phyloP scores from a whole-genome alignment of 1,140 invertebrate genomes.

The Drosophila kikkawai region DNA sequence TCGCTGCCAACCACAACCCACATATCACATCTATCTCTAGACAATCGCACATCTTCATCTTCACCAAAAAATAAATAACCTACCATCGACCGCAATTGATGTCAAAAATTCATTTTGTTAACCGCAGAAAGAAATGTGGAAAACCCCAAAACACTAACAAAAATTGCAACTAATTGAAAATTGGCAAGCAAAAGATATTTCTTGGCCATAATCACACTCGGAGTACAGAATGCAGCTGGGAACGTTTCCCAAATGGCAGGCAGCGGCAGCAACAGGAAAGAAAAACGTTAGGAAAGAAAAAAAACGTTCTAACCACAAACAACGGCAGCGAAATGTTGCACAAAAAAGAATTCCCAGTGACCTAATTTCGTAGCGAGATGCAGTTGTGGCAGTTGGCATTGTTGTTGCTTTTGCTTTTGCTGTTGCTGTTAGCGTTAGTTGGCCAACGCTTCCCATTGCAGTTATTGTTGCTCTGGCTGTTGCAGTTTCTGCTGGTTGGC shows the following conservation, averaged over 20 bases:
- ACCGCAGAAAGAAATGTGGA: slow-evolving; percentile 21
- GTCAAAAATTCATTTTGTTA: slow-evolving; percentile 53
- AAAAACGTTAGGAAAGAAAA: slow-evolving; percentile 54
- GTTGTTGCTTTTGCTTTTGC: slow-evolving; percentile 45
- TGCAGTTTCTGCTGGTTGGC: slow-evolving; percentile 56
- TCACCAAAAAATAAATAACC: slow-evolving; percentile 27
- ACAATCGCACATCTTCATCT: slow-evolving; percentile 35
- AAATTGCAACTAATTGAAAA: slow-evolving; percentile 55
- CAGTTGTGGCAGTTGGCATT: slow-evolving; percentile 61
- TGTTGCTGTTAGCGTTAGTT: slow-evolving; percentile 73
- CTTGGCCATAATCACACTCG: slow-evolving; percentile 51
- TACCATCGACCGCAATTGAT: slow-evolving; percentile 33
- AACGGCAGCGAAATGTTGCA: slow-evolving; percentile 54
- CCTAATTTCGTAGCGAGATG: slow-evolving; percentile 71
- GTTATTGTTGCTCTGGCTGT: not conserved
- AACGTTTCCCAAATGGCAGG: slow-evolving; percentile 50
- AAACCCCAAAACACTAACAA: slow-evolving; percentile 26
- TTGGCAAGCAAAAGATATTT: slow-evolving; percentile 45
- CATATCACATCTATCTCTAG: slow-evolving; percentile 36
- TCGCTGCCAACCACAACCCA: slow-evolving; percentile 35
- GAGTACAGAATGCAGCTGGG: slow-evolving; percentile 44
- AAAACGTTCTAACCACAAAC: slow-evolving; percentile 52
- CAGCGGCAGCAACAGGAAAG: slow-evolving; percentile 21
- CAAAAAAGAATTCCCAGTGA: slow-evolving; percentile 77
- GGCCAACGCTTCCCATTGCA: slow-evolving; percentile 53